Conservation (phyloP, 2,888 invertebrate species). For the Cenopis cana region DNA sequence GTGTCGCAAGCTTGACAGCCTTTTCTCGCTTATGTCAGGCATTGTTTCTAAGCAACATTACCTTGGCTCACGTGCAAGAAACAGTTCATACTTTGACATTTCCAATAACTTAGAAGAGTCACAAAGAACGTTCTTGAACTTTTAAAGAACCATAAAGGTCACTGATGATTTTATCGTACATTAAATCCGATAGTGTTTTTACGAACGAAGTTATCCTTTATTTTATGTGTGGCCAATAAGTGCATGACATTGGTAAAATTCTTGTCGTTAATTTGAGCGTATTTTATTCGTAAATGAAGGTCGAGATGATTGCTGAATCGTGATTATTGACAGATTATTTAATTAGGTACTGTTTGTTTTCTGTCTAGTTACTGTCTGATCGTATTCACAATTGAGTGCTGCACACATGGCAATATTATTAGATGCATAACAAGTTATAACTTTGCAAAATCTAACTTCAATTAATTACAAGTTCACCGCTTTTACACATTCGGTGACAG, state of each 20-base stretch:
- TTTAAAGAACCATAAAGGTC: conserved; percentile 44
- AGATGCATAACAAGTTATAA: too few species aligned
- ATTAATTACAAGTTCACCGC: too few species aligned
- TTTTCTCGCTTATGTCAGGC: conserved; percentile 24
- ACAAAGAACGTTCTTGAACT: conserved; percentile 46
- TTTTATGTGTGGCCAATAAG: conserved; percentile 36
- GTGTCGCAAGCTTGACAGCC: conserved; percentile 30
- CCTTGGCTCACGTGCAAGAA: conserved; percentile 39
- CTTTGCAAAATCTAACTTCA: too few species aligned
- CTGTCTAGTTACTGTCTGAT: background rate
- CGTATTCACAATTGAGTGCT: background rate
- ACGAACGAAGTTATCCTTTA: conserved; percentile 37
- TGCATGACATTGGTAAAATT: conserved; percentile 27
- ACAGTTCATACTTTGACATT: conserved; percentile 46
- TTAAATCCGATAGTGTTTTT: conserved; percentile 35
- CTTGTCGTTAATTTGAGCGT: conserved; percentile 13
- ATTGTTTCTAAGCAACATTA: conserved; percentile 42
- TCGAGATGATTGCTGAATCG: conserved; percentile 14
- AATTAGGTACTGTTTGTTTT: background rate
- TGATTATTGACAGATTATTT: conserved; percentile 14
- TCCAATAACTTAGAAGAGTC: conserved; percentile 44
- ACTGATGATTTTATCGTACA: conserved; percentile 33
- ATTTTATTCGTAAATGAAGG: conserved; percentile 23
- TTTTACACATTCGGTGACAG: too few species aligned
- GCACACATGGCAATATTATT: background rate